Base-by-base conservation (phyloP, 2,113 vertebrate species). In the Saguinus midas region DNA sequence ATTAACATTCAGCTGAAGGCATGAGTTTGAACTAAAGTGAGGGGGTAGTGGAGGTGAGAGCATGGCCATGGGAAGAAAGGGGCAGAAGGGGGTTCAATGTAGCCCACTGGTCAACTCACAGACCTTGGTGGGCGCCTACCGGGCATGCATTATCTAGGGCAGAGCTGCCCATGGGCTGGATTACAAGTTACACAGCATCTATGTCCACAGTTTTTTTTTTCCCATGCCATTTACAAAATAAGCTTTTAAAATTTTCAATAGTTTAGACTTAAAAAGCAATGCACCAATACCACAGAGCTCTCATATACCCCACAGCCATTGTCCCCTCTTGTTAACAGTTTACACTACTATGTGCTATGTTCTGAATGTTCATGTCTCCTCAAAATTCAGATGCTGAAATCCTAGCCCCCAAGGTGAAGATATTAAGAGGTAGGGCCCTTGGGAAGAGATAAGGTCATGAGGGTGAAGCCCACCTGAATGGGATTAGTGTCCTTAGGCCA, bases 271-370 rank as follows among this genome's bases (percentile, higher is more conserved):
- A 40, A 6, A 86, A 52, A 72, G 83, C 75, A 2, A 55, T 89
- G 52, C 2, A 4, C 27, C 48, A 64, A 37, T 58, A 80, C 75
- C 58, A 48, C 29, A 9, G 27, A 57, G 52, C 32, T 58, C 80
- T 48, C 40, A 27, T 25, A 4, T 0, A 43, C 1, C 23, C 27
- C 1, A 12, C 3, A 21, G 17, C 45, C 5, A 52, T 17, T 43
- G 40, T 57, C 50, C 43, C 32, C 13, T 40, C 1, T 27, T 10
- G 21, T 45, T 52, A 40, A 12, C 3, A 3, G 5, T 64, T 58
- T 14, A 35, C 6, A 7, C 61, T 18, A 37, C 72, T 14, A 16
- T 27, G 43, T 50, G 27, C 81, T 86, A 12, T n/a, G 6, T 40
- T 32, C 58, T 84, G 13, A 61, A 50, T 85, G 40, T 23, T 27